Conservation (phyloP, 2,888 invertebrate genomes). For the Acleris laterana region DNA sequence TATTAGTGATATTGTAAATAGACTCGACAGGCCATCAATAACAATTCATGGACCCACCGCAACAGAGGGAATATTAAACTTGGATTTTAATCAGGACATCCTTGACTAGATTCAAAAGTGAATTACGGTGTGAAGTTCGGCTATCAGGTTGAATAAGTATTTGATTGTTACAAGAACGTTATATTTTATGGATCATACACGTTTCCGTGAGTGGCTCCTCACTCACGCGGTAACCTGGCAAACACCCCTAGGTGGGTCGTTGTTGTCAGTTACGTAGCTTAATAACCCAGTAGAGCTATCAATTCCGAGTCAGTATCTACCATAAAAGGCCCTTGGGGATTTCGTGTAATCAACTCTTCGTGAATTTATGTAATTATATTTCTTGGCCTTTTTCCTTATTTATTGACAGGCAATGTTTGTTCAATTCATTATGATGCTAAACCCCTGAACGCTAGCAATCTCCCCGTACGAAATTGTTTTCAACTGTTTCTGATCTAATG, state of each 20-base stretch:
- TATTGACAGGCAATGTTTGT: not conserved
- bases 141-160: slow-evolving; percentile 4
- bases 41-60: slow-evolving; percentile 30
- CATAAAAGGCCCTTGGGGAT: slow-evolving; percentile 34
- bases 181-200: slow-evolving; percentile 1
- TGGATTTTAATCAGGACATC: slow-evolving; percentile 35
- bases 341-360: slow-evolving; percentile 29
- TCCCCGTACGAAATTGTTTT: not conserved
- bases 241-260: slow-evolving; percentile 33
- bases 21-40: slow-evolving; percentile 23
- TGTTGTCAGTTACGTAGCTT: slow-evolving; percentile 28
- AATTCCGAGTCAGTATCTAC: slow-evolving; percentile 32
- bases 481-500: not conserved
- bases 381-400: slow-evolving; percentile 11
- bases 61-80: slow-evolving; percentile 30
- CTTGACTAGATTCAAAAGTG: slow-evolving; percentile 28
- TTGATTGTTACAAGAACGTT: slow-evolving; percentile 2
- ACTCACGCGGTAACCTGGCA: slow-evolving; percentile 13
- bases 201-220: slow-evolving; percentile 1
- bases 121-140: slow-evolving; percentile 26
- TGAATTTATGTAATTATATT: slow-evolving; percentile 30
- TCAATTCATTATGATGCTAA: no score
- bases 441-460: no score
- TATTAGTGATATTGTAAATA: slow-evolving; percentile 8
- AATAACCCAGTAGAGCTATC: slow-evolving; percentile 35